Conservation (phyloP, 2,888 invertebrate genomes). For the Operophtera brumata region DNA sequence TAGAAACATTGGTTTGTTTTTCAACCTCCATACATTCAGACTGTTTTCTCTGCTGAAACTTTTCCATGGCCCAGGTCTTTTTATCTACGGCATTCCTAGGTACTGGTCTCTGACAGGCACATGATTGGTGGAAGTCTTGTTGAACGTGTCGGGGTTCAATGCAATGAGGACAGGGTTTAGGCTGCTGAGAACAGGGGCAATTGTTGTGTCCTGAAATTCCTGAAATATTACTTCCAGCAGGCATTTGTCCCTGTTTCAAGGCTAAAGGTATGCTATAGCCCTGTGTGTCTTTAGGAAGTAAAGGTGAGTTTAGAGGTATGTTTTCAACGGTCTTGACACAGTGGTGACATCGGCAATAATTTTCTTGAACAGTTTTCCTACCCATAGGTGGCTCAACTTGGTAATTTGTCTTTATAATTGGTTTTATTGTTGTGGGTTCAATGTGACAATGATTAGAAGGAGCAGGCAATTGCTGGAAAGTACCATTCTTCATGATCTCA, state of each 20-base stretch:
- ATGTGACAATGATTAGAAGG: conserved; percentile 1
- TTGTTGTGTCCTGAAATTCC: neutral
- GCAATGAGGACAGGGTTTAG: conserved; percentile 35
- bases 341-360: conserved; percentile 57
- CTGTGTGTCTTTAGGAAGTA: conserved; percentile 7
- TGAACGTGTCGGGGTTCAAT: conserved; percentile 16
- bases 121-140: conserved; percentile 30
- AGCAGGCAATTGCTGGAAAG: conserved; percentile 11
- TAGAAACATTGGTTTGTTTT: conserved; percentile 51
- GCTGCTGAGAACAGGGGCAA: conserved; percentile 29
- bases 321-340: conserved; percentile 42
- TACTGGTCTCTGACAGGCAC: conserved; percentile 33
- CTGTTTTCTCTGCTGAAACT: conserved; percentile 56
- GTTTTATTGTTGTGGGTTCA: conserved; percentile 2
- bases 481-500: conserved; percentile 44
- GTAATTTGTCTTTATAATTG: conserved; percentile 2
- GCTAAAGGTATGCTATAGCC: conserved; percentile 13
- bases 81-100: conserved; percentile 57
- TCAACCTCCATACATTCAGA: conserved; percentile 52
- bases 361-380: conserved; percentile 15
- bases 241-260: neutral
- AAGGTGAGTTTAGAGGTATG: conserved; percentile 17
- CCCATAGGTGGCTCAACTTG: conserved; percentile 2
- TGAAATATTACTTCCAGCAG: neutral
- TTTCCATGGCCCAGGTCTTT: conserved; percentile 64